Percentiles rank a stretch among this genome's conserved stretches.
Conservation (phyloP, 2,888 invertebrate species). For the Megalurothrips usitatus region DNA sequence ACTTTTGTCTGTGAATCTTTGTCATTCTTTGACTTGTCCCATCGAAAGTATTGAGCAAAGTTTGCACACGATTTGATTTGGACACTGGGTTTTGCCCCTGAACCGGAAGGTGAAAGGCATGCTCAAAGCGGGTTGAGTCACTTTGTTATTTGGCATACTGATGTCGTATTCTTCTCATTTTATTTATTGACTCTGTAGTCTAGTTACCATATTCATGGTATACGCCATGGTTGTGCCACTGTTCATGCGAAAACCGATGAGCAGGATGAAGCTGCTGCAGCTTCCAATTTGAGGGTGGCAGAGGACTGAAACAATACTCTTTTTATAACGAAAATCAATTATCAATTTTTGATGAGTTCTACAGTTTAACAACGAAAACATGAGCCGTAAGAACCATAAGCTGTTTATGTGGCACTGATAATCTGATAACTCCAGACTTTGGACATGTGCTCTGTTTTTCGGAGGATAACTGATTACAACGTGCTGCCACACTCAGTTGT, state of each 20-base stretch:
- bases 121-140: background rate
- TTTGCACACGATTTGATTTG: too few relatives aligned
- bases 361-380: too few relatives aligned
- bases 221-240: constrained; percentile 23
- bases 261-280: background rate
- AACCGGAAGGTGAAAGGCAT: background rate
- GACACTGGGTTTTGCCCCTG: background rate
- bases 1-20: background rate
- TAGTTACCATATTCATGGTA: constrained; percentile 16
- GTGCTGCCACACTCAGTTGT: background rate
- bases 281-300: background rate
- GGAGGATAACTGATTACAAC: too few relatives aligned
- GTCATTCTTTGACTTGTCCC: background rate
- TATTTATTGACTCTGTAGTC: constrained; percentile 13
- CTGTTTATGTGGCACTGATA: too few relatives aligned
- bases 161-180: background rate
- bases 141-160: background rate
- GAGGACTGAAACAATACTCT: constrained; percentile 7
- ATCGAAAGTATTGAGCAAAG: background rate
- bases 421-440: too few relatives aligned
- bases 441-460: too few relatives aligned
- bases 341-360: too few relatives aligned
- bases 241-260: background rate
- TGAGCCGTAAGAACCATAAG: too few relatives aligned
- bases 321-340: background rate